These are phyloP conservation scores for Erannis defoliaria DNA, from an alignment of 2,888 invertebrate species.

Conservation along the genomic window DNA sequence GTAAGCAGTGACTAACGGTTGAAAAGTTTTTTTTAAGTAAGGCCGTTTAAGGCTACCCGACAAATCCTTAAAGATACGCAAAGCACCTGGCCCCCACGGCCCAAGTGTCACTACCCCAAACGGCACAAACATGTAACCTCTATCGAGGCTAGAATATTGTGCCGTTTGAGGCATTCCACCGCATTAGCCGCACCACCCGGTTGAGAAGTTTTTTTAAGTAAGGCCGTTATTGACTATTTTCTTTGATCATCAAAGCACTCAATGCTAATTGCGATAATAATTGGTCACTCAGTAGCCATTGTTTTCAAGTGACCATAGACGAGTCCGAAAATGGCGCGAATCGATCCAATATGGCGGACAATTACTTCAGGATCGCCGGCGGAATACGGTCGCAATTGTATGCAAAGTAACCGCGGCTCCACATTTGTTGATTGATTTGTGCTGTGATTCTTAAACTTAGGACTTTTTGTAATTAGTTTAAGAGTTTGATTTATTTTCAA, in stretches of 20 bases:
- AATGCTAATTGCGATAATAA: constrained; percentile 59
- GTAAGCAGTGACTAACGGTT: no score
- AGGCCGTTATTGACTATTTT: no score
- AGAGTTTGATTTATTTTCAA: background rate
- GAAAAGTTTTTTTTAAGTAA: no score
- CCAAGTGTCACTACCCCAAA: no score
- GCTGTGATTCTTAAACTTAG: constrained; percentile 48
- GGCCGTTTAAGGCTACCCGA: no score
- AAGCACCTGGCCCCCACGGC: no score
- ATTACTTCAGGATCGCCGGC: constrained; percentile 59
- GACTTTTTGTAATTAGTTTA: background rate
- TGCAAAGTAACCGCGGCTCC: constrained; percentile 62
- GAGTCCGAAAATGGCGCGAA: constrained; percentile 64
- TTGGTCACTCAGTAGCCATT: constrained; percentile 61
- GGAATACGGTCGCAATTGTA: constrained; percentile 66
- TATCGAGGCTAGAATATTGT: no score
- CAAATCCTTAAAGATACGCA: no score
- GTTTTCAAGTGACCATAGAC: constrained; percentile 64
- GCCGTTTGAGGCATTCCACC: no score
- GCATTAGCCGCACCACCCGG: no score
- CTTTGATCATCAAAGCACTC: constrained; percentile 12
- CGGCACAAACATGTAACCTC: no score
- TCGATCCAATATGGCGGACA: constrained; percentile 72
- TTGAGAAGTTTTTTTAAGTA: no score
- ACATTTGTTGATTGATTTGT: constrained; percentile 52